Evolutionary conservation across 2,888 invertebrate species (phyloP).

Genomic region (Frankliniella fusca): DNA sequence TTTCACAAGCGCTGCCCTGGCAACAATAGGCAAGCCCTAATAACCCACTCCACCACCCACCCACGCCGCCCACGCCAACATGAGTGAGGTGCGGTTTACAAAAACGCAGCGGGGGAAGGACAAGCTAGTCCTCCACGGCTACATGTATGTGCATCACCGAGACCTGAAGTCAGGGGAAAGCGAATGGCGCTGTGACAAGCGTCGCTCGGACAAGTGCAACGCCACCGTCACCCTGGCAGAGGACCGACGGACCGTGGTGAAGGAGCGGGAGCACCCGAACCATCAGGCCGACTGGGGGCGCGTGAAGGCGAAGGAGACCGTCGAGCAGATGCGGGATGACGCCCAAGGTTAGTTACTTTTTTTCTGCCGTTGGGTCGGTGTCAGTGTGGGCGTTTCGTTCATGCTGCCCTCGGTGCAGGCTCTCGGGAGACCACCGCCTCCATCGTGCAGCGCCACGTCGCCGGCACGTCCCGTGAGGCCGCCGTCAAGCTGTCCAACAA

Average conservation of each 20-base stretch:
- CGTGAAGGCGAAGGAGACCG: neutral
- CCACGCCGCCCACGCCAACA: too few species aligned
- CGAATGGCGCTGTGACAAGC: neutral
- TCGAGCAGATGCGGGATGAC: neutral
- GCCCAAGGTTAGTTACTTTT: neutral
- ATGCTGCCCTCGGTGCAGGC: too few species aligned
- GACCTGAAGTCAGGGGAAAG: too few species aligned
- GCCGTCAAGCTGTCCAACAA: neutral
- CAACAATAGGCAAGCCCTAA: neutral
- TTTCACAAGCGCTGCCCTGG: too few species aligned
- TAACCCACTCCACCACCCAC: too few species aligned
- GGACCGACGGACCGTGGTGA: neutral
- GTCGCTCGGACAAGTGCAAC: neutral
- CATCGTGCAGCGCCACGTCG: neutral
- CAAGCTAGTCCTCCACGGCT: too few species aligned
- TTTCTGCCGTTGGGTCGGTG: too few species aligned
- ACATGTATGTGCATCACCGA: too few species aligned
- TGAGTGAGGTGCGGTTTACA: too few species aligned
- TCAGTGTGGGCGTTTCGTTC: too few species aligned
- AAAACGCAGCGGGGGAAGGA: too few species aligned
- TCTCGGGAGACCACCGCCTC: neutral
- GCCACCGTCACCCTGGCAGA: neutral
- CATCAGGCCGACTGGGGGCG: neutral
- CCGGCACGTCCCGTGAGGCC: neutral
- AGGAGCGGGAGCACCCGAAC: neutral